Conservation (phyloP, 2,888 invertebrate species). For the Zele albiditarsus region DNA sequence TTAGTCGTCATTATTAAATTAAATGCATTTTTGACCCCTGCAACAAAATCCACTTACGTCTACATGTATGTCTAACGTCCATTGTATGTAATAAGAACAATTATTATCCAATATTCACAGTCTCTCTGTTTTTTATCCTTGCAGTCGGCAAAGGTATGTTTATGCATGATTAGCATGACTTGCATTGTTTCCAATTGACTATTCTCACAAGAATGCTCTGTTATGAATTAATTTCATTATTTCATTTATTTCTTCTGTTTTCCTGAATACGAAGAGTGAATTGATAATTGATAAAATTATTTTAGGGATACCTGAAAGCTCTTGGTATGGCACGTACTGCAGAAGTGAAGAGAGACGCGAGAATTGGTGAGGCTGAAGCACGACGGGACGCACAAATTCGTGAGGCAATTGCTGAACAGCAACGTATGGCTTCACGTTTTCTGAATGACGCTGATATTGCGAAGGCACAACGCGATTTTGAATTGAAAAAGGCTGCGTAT, state of each 20-base stretch:
- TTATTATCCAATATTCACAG: conserved; percentile 54
- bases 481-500: conserved; percentile 96
- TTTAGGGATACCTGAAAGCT: conserved; percentile 92
- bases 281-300: background rate
- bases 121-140: conserved; percentile 70
- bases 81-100: background rate
- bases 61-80: background rate
- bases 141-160: conserved; percentile 80
- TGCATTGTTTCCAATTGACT: background rate
- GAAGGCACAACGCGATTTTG: conserved; percentile 96
- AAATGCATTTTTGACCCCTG: conserved; percentile 1
- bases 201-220: background rate
- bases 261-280: background rate
- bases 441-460: conserved; percentile 98
- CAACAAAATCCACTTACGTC: background rate
- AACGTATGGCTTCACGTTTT: conserved; percentile 94
- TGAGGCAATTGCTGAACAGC: conserved; percentile 97
- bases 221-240: background rate
- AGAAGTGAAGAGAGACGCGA: conserved; percentile 95
- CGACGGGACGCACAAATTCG: conserved; percentile 92
- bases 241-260: background rate
- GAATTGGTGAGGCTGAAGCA: conserved; percentile 98
- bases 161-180: conserved; percentile 25
- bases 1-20: background rate
- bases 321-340: conserved; percentile 96